Evolutionary conservation across 2,113 vertebrate genomes (phyloP), one percentile per base, ranked within the genome.

Genomic region (Junco hyemalis): DNA sequence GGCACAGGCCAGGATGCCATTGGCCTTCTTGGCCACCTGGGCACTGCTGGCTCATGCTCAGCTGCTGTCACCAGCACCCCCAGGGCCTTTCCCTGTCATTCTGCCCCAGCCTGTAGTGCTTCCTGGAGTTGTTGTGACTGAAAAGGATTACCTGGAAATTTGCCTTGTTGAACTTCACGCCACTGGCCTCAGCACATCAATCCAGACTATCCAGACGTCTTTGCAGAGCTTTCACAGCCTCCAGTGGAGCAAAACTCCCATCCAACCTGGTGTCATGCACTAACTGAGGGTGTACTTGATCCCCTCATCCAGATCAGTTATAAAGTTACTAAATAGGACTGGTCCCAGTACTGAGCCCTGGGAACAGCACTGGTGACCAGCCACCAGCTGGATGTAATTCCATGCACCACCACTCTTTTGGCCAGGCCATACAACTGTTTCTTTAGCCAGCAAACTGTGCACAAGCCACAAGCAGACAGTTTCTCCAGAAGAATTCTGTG

Each of bases 241-340:
- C 9, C 51, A 51, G 12, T 23, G 38, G 44, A 42, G 20, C n/a
- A 57, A 51, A 50, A 51, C 36, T 44, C 11, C 28, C 12, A 16
- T 16, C 28, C 28, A 73, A 0, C 23, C 23, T 65, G 59, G 26
- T 59, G 19, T 23, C 8, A n/a, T 48, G 21, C 42, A 26, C 50
- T 35, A 10, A 22, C 17, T 35, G 35, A 56, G 25, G 14, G 2
- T 0, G 0, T 12, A 4, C 14, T 59, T 0, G 0, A 33, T 68
- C 12, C 5, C 18, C 15, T 48, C 0, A 0, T 42, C 15, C 31
- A 56, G 47, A 6, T 42, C 12, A 57, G 0, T 17, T 8, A 14
- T 17, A 21, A 80, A 28, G 26, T 9, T 4, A 14, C 14, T 25
- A 42, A 48, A 25, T 18, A 44, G 47, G 6, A 13, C 69, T 68